phyloP scores from a whole-genome alignment of 92 coral and sea anemone genomes.

The Meandrina meandrites region DNA sequence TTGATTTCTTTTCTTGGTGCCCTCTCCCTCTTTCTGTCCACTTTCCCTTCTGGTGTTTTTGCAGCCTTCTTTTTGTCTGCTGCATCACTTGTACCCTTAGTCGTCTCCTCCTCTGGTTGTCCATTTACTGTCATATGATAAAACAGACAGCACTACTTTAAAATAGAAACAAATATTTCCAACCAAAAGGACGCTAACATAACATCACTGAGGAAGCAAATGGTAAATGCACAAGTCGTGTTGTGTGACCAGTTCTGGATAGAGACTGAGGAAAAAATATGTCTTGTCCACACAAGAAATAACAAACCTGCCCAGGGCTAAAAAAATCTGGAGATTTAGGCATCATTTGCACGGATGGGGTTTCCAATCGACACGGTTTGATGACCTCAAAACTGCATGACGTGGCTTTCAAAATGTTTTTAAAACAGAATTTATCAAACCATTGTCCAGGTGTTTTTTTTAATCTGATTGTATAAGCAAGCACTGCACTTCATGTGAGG shows the following conservation, averaged over 20 bases:
- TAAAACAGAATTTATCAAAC: too few relatives aligned
- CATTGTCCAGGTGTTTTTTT: too few relatives aligned
- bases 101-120: conserved; percentile 36
- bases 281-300: too few relatives aligned
- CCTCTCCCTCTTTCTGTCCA: conserved; percentile 12
- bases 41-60: conserved; percentile 30
- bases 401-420: too few relatives aligned
- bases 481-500: too few relatives aligned
- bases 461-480: too few relatives aligned
- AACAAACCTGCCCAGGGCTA: too few relatives aligned
- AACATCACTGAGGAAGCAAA: background rate
- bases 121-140: conserved; percentile 57
- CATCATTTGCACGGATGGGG: too few relatives aligned
- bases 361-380: too few relatives aligned
- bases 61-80: background rate
- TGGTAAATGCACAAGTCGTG: background rate
- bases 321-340: too few relatives aligned
- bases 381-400: too few relatives aligned
- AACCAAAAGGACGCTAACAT: background rate
- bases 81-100: conserved; percentile 27
- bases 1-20: conserved; percentile 39
- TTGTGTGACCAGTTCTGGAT: background rate
- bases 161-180: background rate
- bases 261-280: background rate
- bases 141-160: background rate